These are phyloP conservation scores for Pseudocheirus occidentalis DNA, from an alignment of 2,797 vertebrate genomes.

Conservation along the genomic window DNA sequence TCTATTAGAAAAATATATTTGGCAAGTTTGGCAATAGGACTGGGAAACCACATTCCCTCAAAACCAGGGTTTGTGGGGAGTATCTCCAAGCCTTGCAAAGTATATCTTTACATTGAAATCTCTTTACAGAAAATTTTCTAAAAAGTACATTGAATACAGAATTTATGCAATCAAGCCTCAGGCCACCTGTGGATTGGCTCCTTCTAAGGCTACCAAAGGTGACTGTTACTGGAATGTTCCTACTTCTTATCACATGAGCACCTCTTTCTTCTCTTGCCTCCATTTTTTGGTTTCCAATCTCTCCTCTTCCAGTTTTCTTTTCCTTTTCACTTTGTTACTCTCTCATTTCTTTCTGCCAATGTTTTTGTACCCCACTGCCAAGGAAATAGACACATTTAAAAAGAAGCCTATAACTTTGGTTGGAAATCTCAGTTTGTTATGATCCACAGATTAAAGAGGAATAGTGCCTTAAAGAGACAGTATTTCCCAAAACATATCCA, in stretches of 20 bases:
- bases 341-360: not conserved
- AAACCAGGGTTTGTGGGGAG: not conserved
- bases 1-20: constrained; percentile 9
- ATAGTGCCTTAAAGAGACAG: too few relatives aligned
- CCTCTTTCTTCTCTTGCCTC: not conserved
- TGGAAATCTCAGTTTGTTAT: not conserved
- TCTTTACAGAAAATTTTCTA: not conserved
- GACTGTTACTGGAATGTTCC: rapidly evolving
- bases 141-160: not conserved
- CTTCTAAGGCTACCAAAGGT: not conserved
- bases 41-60: not conserved
- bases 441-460: too few relatives aligned
- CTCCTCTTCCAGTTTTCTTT: not conserved
- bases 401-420: not conserved
- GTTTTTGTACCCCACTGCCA: not conserved
- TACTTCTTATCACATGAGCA: not conserved
- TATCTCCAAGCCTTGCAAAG: not conserved
- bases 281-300: not conserved
- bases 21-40: not conserved
- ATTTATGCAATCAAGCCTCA: not conserved
- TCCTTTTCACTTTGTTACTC: not conserved
- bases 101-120: not conserved
- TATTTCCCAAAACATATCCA: not conserved
- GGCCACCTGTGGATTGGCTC: not conserved
- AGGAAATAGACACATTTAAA: not conserved